Percentiles rank a stretch among this genome's conserved stretches.
These are phyloP conservation scores for Phaonia tiefii DNA, from an alignment of 2,888 invertebrate genomes.

Conservation along the genomic window DNA sequence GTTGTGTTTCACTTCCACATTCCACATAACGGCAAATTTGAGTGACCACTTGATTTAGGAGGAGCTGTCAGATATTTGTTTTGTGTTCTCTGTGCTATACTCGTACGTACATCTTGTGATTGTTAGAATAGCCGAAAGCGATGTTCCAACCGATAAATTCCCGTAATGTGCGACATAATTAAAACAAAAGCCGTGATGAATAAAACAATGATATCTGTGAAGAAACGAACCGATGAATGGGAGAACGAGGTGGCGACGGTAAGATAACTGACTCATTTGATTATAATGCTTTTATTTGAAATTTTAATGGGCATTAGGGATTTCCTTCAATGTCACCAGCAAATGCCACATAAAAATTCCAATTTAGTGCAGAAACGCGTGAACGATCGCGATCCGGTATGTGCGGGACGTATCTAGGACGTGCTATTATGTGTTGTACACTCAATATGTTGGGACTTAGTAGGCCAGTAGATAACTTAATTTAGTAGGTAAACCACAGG, in stretches of 20 bases:
- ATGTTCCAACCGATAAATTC: not conserved
- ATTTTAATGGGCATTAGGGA: slow-evolving; percentile 77
- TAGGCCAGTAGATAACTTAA: slow-evolving; percentile 79
- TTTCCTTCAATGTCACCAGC: slow-evolving; percentile 59
- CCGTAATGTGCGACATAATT: slow-evolving; percentile 44
- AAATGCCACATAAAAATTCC: slow-evolving; percentile 75
- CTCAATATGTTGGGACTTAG: slow-evolving; percentile 81
- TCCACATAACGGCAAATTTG: no score
- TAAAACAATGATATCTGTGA: slow-evolving; percentile 62
- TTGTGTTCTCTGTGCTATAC: no score
- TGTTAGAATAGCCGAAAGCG: not conserved
- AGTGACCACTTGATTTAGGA: no score
- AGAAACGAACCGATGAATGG: slow-evolving; percentile 69
- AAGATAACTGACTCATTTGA: slow-evolving; percentile 5
- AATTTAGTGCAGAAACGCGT: slow-evolving; percentile 73
- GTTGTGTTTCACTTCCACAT: no score
- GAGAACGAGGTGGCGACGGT: slow-evolving; percentile 69
- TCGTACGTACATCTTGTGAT: not conserved
- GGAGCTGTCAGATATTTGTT: no score
- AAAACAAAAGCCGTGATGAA: slow-evolving; percentile 44
- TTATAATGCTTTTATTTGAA: slow-evolving; percentile 74
- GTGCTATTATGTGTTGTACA: slow-evolving; percentile 66
- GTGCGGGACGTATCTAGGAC: not conserved
- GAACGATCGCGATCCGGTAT: not conserved
- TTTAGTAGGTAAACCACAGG: slow-evolving; percentile 4